phyloP scores from a whole-genome alignment of 2,888 invertebrate species.

The Cantharis lateralis region DNA sequence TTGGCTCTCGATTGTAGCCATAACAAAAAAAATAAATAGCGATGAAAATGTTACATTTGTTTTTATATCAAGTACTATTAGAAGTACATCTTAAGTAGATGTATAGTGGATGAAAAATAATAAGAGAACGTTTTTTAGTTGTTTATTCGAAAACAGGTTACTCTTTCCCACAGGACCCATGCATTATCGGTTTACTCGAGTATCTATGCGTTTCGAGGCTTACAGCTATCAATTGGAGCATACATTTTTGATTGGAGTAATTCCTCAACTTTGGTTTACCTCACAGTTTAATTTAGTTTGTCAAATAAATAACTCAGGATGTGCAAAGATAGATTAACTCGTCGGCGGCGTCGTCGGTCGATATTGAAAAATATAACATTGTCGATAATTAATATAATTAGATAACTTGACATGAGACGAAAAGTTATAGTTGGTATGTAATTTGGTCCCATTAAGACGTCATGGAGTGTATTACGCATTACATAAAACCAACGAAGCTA shows the following conservation, averaged over 20 bases:
- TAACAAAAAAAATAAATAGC: too few species aligned
- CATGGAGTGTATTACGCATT: slow-evolving; percentile 42
- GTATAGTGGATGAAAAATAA: neutral
- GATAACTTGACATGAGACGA: slow-evolving; percentile 5
- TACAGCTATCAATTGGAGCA: neutral
- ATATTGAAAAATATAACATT: neutral
- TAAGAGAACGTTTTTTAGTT: neutral
- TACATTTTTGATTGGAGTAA: neutral
- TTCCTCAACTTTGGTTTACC: neutral
- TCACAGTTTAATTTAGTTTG: neutral
- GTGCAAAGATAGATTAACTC: neutral
- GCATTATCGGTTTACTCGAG: neutral
- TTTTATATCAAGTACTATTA: too few species aligned
- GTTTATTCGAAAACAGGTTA: neutral
- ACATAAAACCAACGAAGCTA: slow-evolving; percentile 43
- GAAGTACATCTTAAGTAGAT: neutral
- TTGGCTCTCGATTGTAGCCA: too few species aligned
- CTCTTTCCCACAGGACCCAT: neutral
- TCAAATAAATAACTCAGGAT: neutral
- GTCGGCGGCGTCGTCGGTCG: neutral
- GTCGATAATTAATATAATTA: slow-evolving; percentile 9
- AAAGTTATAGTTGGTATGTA: slow-evolving; percentile 34
- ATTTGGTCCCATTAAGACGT: slow-evolving; percentile 47
- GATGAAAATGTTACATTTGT: too few species aligned
- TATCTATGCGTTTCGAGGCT: neutral